Conservation (phyloP, 2,888 invertebrate species). For the Mystacides longicornis region DNA sequence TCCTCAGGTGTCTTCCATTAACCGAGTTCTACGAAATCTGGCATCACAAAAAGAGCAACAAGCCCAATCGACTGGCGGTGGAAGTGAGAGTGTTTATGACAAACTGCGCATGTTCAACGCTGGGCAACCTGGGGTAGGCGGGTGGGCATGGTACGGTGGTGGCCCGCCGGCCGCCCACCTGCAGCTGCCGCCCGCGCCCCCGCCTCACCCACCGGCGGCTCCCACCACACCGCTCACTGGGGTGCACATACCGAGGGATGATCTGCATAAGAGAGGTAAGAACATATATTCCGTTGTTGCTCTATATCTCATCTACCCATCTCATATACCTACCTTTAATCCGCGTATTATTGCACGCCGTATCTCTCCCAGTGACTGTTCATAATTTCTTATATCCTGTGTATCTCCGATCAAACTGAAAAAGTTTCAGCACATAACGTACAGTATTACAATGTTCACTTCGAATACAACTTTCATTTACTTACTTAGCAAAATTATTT, state of each 20-base stretch:
- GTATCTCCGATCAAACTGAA: too few relatives aligned
- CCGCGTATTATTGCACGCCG: not conserved
- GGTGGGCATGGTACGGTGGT: slow-evolving; percentile 82
- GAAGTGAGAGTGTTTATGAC: slow-evolving; percentile 79
- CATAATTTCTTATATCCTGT: too few relatives aligned
- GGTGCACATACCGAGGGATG: slow-evolving; percentile 51
- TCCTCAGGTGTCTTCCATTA: slow-evolving; percentile 91
- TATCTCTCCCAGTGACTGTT: not conserved
- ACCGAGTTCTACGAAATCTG: slow-evolving; percentile 91
- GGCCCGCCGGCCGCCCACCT: slow-evolving; percentile 65
- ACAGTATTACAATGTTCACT: too few relatives aligned
- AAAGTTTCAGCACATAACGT: too few relatives aligned
- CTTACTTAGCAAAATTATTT: too few relatives aligned
- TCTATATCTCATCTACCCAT: too few relatives aligned
- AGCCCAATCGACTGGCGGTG: slow-evolving; percentile 53
- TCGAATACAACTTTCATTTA: too few relatives aligned
- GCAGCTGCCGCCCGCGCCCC: slow-evolving; percentile 54
- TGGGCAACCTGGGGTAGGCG: slow-evolving; percentile 68
- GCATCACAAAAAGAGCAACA: slow-evolving; percentile 96
- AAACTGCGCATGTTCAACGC: slow-evolving; percentile 94
- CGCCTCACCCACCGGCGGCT: slow-evolving; percentile 56
- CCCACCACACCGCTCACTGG: slow-evolving; percentile 45
- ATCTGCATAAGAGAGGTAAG: slow-evolving; percentile 72
- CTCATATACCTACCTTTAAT: too few relatives aligned
- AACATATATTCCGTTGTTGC: too few relatives aligned